Conservation (phyloP, 2,797 vertebrate species). For the Lates japonicus region DNA sequence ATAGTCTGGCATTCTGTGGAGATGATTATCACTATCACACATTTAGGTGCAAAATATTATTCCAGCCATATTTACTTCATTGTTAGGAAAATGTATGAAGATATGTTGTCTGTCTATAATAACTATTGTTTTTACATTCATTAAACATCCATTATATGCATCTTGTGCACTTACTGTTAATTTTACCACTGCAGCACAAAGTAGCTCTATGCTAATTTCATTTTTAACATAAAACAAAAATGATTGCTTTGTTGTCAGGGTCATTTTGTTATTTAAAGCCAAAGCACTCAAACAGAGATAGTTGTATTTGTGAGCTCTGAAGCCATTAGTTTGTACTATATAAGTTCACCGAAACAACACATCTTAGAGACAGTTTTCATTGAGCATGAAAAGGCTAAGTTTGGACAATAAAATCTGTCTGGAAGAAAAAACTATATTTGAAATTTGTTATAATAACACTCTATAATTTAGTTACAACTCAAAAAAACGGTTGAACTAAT, state of each 20-base stretch:
- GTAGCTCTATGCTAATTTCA: conserved; percentile 36
- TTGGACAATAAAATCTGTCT: conserved; percentile 34
- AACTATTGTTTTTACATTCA: conserved; percentile 56
- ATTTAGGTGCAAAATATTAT: conserved; percentile 31
- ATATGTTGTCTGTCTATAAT: conserved; percentile 49
- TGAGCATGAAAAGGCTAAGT: conserved; percentile 51
- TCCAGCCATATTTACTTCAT: conserved; percentile 39
- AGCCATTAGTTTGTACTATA: conserved; percentile 21
- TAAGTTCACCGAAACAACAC: conserved; percentile 38
- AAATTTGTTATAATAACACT: conserved; percentile 47
- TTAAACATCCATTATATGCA: conserved; percentile 59
- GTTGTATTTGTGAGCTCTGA: conserved; percentile 44
- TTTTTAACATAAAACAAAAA: conserved; percentile 38
- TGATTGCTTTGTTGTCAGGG: conserved; percentile 57
- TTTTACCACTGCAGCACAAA: conserved; percentile 37
- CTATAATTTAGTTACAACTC: conserved; percentile 52
- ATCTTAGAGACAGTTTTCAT: conserved; percentile 52
- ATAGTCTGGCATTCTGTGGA: conserved; percentile 45
- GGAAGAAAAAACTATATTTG: conserved; percentile 31
- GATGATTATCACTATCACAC: conserved; percentile 56
- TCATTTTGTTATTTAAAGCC: conserved; percentile 64
- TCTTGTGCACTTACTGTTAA: conserved; percentile 43
- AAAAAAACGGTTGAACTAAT: conserved; percentile 48
- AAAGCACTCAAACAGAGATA: conserved; percentile 63
- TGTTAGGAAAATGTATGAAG: conserved; percentile 58